phyloP scores from a whole-genome alignment of 1,140 invertebrate species.

The Atta cephalotes region DNA sequence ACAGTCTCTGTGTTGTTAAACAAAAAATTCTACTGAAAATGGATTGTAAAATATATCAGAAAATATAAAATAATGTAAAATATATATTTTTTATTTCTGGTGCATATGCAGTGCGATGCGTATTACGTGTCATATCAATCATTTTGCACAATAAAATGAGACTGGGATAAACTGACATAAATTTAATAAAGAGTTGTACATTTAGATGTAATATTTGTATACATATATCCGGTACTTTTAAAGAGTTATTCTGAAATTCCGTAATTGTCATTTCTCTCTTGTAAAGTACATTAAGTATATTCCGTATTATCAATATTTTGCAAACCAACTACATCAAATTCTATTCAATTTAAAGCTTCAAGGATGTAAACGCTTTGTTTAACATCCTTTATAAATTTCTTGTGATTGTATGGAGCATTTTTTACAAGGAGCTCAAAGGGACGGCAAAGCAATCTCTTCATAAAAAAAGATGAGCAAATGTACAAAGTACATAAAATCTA shows the following conservation, averaged over 20 bases:
- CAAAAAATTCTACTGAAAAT: conserved; percentile 31
- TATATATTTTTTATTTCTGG: not conserved
- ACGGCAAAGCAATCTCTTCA: not conserved
- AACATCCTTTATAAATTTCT: conserved; percentile 35
- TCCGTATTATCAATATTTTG: conserved; percentile 20
- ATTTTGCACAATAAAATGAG: conserved; percentile 19
- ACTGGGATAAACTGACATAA: conserved; percentile 8
- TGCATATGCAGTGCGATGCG: not conserved
- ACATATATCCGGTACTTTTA: not conserved
- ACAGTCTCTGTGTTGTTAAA: not conserved
- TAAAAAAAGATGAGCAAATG: conserved; percentile 18
- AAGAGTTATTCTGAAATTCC: conserved; percentile 5
- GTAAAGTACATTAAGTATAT: not conserved
- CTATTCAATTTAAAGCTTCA: not conserved
- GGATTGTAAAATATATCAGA: not conserved
- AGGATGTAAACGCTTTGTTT: not conserved
- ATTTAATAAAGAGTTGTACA: conserved; percentile 45
- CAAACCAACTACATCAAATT: not conserved
- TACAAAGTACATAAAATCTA: conserved; percentile 47
- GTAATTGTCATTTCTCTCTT: not conserved
- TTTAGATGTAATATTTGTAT: conserved; percentile 18
- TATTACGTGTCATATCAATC: conserved; percentile 42
- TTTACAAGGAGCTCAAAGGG: not conserved
- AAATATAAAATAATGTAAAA: not conserved
- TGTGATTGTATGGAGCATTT: not conserved